Percentiles rank a stretch among this genome's conserved stretches.
Evolutionary conservation across 2,113 vertebrate species (phyloP).

Genomic region (Raja brachyura): DNA sequence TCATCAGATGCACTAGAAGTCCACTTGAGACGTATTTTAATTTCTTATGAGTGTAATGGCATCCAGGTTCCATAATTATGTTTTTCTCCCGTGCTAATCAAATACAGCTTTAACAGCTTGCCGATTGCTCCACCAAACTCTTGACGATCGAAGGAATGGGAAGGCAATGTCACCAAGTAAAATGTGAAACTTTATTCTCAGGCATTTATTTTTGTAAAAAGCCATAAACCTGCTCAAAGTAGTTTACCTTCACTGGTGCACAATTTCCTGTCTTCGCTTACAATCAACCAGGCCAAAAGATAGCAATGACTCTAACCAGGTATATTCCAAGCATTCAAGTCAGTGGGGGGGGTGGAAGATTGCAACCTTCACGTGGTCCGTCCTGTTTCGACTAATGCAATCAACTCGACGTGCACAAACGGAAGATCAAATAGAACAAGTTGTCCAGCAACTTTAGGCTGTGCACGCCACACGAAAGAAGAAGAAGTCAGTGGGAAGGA

Average conservation of each 20-base stretch:
- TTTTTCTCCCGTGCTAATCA: conserved; percentile 69
- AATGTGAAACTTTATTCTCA: neutral
- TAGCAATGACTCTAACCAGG: neutral
- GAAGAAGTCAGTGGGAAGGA: neutral
- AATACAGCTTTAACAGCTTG: conserved; percentile 62
- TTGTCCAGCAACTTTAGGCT: too few species aligned
- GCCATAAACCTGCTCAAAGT: neutral
- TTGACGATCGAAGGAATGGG: neutral
- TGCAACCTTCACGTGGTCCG: too few species aligned
- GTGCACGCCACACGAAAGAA: too few species aligned
- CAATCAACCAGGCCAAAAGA: neutral
- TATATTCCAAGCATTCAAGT: neutral
- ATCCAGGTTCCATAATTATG: conserved; percentile 65
- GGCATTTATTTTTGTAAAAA: neutral
- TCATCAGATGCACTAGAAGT: conserved; percentile 51
- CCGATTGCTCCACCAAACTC: conserved; percentile 56
- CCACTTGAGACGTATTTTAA: conserved; percentile 58
- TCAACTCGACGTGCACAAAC: too few species aligned
- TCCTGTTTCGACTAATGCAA: too few species aligned
- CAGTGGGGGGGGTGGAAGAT: too few species aligned
- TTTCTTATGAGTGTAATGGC: conserved; percentile 64
- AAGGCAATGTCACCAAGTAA: conserved; percentile 12
- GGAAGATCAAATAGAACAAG: too few species aligned
- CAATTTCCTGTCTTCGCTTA: neutral
- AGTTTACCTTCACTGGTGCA: neutral